Conservation (phyloP, 2,888 invertebrate species). For the Hyppa rectilinea region DNA sequence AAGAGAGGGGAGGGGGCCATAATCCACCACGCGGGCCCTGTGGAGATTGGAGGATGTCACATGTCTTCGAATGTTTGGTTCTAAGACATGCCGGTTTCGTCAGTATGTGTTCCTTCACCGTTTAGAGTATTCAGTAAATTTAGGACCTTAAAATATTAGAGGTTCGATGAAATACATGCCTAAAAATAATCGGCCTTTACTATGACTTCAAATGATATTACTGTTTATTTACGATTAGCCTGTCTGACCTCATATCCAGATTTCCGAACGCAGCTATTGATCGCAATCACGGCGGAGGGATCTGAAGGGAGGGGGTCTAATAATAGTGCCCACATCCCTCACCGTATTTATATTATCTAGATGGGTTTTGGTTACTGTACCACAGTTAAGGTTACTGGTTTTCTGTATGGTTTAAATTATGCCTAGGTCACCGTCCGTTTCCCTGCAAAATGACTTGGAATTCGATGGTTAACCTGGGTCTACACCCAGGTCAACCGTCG, state of each 20-base stretch:
- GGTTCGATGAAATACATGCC: too few species aligned
- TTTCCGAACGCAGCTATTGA: constrained; percentile 58
- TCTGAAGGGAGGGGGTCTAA: constrained; percentile 27
- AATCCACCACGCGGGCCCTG: too few species aligned
- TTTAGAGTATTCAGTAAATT: too few species aligned
- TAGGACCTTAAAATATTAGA: too few species aligned
- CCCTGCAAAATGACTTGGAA: neutral
- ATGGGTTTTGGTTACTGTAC: constrained; percentile 41
- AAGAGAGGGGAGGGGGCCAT: too few species aligned
- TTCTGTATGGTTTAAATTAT: neutral
- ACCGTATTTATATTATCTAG: constrained; percentile 32
- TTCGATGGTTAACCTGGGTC: too few species aligned
- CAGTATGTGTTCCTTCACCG: too few species aligned
- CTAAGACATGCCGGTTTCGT: too few species aligned
- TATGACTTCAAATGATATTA: neutral
- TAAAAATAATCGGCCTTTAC: neutral
- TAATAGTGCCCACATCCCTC: constrained; percentile 52
- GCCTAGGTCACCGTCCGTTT: neutral
- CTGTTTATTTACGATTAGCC: neutral
- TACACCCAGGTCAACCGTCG: neutral
- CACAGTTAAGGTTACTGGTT: neutral
- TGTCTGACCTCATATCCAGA: neutral
- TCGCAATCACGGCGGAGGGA: constrained; percentile 24
- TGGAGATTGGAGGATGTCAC: too few species aligned
- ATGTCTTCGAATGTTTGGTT: too few species aligned